These are phyloP conservation scores for Parnassius orleans DNA, from an alignment of 2,888 invertebrate species.

Conservation along the genomic window DNA sequence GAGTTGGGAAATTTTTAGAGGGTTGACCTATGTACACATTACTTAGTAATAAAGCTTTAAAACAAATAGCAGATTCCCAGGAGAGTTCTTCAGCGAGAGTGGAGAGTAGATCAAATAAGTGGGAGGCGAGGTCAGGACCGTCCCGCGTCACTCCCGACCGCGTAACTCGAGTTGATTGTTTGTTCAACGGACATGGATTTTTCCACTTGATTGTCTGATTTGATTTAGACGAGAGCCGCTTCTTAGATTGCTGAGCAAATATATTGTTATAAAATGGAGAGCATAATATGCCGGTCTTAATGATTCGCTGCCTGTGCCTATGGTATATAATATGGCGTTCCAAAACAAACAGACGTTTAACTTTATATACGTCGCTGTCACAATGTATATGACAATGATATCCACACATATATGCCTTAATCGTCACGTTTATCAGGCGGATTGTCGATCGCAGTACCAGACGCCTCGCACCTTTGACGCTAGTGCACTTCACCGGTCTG, in stretches of 20 bases:
- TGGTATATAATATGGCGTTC: too few relatives aligned
- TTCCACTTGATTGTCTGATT: conserved; percentile 81
- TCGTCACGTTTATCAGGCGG: too few relatives aligned
- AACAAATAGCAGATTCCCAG: conserved; percentile 70
- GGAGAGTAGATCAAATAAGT: conserved; percentile 67
- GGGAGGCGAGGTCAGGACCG: conserved; percentile 48
- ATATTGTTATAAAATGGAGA: conserved; percentile 47
- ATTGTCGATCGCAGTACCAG: too few relatives aligned
- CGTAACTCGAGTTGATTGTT: conserved; percentile 79
- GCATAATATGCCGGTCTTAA: conserved; percentile 32
- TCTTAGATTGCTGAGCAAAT: conserved; percentile 56
- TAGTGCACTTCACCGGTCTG: too few relatives aligned
- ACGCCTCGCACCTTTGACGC: too few relatives aligned
- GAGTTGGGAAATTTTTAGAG: conserved; percentile 66
- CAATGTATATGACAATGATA: too few relatives aligned
- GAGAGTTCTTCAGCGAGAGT: conserved; percentile 44
- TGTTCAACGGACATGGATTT: conserved; percentile 77
- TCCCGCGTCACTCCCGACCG: conserved; percentile 65
- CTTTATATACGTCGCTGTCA: too few relatives aligned
- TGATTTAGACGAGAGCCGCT: conserved; percentile 69
- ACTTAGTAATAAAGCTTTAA: conserved; percentile 81
- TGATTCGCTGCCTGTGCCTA: conserved; percentile 1
- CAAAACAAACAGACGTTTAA: too few relatives aligned
- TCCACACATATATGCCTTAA: too few relatives aligned
- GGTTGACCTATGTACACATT: conserved; percentile 80